Evolutionary conservation across 2,113 vertebrate species (phyloP).

Genomic region (Aramus guarauna): DNA sequence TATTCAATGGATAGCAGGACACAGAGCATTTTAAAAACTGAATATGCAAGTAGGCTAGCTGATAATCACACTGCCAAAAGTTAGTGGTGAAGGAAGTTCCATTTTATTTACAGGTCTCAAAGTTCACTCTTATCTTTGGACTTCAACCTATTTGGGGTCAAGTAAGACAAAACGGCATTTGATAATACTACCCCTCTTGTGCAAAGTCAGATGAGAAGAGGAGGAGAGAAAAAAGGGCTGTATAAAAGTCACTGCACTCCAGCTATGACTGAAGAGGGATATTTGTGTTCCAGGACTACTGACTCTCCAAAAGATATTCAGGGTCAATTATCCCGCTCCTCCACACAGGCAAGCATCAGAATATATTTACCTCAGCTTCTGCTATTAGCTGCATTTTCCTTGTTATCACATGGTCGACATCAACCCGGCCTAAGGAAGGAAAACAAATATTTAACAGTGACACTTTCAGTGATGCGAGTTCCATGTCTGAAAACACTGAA

Average conservation of each 20-base stretch:
- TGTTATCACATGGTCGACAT: slow-evolving; percentile 68
- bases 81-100: neutral
- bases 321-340: neutral
- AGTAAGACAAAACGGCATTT: neutral
- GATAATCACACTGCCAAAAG: neutral
- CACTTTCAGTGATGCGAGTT: neutral
- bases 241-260: neutral
- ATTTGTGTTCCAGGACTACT: neutral
- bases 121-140: slow-evolving; percentile 46
- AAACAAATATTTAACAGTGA: neutral
- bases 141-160: neutral
- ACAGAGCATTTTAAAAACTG: neutral
- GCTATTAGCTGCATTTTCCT: slow-evolving; percentile 76
- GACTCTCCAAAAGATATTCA: neutral
- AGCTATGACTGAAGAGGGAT: neutral
- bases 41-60: neutral
- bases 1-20: neutral
- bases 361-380: slow-evolving; percentile 77
- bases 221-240: neutral
- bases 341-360: neutral
- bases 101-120: slow-evolving; percentile 20
- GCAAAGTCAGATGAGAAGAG: neutral
- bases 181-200: neutral
- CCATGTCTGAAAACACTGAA: neutral
- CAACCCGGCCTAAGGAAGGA: slow-evolving; percentile 66